Evolutionary conservation across 1,140 invertebrate genomes (phyloP), one percentile per base, ranked within the genome.

Genomic region (Epicauta chinensis): DNA sequence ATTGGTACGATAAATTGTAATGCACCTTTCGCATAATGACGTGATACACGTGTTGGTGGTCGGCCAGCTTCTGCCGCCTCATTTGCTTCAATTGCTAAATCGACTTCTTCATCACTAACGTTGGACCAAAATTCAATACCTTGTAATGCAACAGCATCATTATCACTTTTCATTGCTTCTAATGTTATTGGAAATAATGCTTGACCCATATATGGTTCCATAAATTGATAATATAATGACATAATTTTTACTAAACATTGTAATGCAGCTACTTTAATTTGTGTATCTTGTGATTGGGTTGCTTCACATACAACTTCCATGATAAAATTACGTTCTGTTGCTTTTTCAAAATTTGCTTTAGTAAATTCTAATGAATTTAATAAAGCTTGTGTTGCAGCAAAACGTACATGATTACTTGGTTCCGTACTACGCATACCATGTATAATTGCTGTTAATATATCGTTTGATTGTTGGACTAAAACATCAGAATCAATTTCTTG

Each of bases 121-220:
- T 97, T 98, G 0, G 96, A 99, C 97, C 97, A 99, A 75, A 99
- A 99, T 73, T 99, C 97, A 73, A 99, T 99, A 58, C 97, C 97
- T 76, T 99, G 97, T 34, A 99, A 77, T 16, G 93, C 87, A 37
- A 99, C 87, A 60, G 98, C 93, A 75, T 98, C 94, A 50, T 88
- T 84, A 36, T 95, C 91, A 32, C 89, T 93, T 73, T 96, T 97
- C 93, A 99, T 99, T 11, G 97, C 96, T 73, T 97, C 92, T 68
- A 99, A 76, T 11, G 97, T 98, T 53, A 99, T 99, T 29, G 95
- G 93, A 77, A 99, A 99, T n/a, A 99, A 72, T 30, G 97, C 97
- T 67, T 87, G 89, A 10, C 84, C 90, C 97, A 99, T 99, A 65
- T 99, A 99, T 13, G 89, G 85, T 71, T 99, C 96, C 97, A 99